Evolutionary conservation across 2,113 vertebrate genomes (phyloP), one percentile per base, ranked within the genome.

Genomic region (Quiscalus mexicanus): DNA sequence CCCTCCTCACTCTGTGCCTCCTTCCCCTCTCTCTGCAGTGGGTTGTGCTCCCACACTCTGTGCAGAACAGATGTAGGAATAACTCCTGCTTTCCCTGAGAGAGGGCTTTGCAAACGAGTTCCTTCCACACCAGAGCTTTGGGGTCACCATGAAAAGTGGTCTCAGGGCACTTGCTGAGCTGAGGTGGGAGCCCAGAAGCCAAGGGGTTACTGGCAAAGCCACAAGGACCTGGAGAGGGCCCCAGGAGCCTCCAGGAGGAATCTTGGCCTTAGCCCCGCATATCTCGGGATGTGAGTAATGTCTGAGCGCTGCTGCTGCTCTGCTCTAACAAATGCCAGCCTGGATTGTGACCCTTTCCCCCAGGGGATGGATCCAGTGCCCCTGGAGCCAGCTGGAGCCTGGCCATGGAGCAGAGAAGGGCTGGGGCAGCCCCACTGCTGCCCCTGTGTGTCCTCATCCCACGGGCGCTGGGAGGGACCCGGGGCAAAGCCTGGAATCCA

Each of bases 221-320:
- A 22, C 16, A 0, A 52, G 42, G 84, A 70, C 13, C 5, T 41
- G 52, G 75, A 67, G 68, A 58, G 76, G 56, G 83, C 69, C 79
- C 87, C 45, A 39, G 39, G 52, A 96, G 59, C 71, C 82, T 60
- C 87, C 71, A 70, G 15, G 25, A 67, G 92, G 81, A 96, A 93
- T 93, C 73, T 90, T 97, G 95, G 96, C 93, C 73, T 64, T 39
- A 71, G 82, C 85, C 31, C 28, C 6, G 28, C 93, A 95, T 96
- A 64, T 90, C 95, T 95, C 0, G 15, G 83, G 60, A 17, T 10
- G 3, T 93, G 76, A 95, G 96, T 94, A 63, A 97, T 45, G 90
- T 96, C 96, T 96, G 59, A 53, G 23, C 76, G 20, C 45, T 75
- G 69, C 91, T 94, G 87, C 81, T 77, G 75, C 85, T 96, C 59